Evolutionary conservation across 2,113 vertebrate genomes (phyloP), one percentile per base, ranked within the genome.

Genomic region (Picathartes gymnocephalus): DNA sequence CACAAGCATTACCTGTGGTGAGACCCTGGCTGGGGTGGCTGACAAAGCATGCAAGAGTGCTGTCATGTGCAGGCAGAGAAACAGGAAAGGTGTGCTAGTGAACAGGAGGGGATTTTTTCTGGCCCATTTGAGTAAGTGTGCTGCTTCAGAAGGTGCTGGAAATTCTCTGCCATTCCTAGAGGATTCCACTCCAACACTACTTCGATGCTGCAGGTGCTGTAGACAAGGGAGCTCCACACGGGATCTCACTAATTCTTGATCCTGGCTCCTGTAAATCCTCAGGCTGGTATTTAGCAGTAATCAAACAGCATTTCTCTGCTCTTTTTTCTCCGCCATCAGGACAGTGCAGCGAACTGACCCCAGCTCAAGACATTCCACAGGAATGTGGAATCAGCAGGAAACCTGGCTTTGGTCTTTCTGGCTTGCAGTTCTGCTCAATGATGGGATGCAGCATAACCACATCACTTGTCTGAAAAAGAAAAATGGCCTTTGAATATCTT

Each of bases 291-390:
- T 87, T 90, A 91, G 78, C 88, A 90, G 81, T 23, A 69, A 60
- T 39, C 76, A 95, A 77, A 92, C 33, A 86, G 37, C 76, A 54
- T 9, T 24, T 71, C 24, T 30, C 19, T 72, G 31, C 27, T 54
- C 10, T 88, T 53, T 90, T 87, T 86, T 90, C 86, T 57, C 72
- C 68, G 81, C 88, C 83, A 68, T 66, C 62, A 40, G 65, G 65
- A 31, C 37, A 53, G 60, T 50, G 40, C 31, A 50, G 37, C 0
- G 0, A 82, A 71, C 45, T 62, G 70, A 73, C 71, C 48, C 45
- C 68, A 45, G 44, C 35, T 39, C 33, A 71, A 93, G 84, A 73
- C 1, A 7, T 92, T 62, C 53, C 62, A 61, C 2, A 3, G 4
- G 4, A n/a, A n/a, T n/a, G n/a, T n/a, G n/a, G n/a, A n/a, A 54